These are phyloP conservation scores for Coelinius sp. DNA, from an alignment of 2,888 invertebrate genomes.

Conservation along the genomic window DNA sequence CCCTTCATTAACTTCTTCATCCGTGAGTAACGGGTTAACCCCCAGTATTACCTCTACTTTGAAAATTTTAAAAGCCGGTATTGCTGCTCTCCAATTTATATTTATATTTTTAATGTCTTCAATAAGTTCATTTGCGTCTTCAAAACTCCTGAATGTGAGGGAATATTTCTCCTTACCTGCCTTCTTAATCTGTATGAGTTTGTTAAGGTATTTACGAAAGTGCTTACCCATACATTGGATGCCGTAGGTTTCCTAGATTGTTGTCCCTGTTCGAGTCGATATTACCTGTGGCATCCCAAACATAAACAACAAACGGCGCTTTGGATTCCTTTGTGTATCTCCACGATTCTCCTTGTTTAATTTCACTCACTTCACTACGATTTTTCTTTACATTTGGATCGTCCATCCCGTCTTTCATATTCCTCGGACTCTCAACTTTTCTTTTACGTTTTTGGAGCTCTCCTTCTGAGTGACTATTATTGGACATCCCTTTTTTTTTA, in stretches of 20 bases:
- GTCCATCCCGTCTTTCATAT: too few species aligned
- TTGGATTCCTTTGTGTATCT: neutral
- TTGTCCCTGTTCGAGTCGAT: neutral
- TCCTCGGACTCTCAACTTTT: too few species aligned
- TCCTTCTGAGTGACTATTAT: too few species aligned
- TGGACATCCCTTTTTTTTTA: too few species aligned
- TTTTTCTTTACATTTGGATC: too few species aligned
- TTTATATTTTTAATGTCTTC: conserved; percentile 34
- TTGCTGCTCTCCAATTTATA: neutral
- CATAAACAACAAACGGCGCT: too few species aligned
- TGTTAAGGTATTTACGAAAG: neutral
- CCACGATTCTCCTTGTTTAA: neutral
- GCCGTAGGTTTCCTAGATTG: neutral
- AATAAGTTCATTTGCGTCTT: neutral
- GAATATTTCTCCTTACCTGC: neutral
- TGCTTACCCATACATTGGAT: neutral
- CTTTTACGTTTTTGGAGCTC: too few species aligned
- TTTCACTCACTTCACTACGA: too few species aligned
- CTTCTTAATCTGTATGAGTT: neutral
- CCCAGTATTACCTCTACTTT: neutral
- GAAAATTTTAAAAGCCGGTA: neutral
- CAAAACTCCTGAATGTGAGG: neutral
- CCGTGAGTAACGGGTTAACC: neutral
- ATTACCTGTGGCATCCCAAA: neutral
- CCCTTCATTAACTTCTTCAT: neutral